These are phyloP conservation scores for Drosophila gaucha DNA, from an alignment of 2,888 invertebrate genomes.

Conservation along the genomic window DNA sequence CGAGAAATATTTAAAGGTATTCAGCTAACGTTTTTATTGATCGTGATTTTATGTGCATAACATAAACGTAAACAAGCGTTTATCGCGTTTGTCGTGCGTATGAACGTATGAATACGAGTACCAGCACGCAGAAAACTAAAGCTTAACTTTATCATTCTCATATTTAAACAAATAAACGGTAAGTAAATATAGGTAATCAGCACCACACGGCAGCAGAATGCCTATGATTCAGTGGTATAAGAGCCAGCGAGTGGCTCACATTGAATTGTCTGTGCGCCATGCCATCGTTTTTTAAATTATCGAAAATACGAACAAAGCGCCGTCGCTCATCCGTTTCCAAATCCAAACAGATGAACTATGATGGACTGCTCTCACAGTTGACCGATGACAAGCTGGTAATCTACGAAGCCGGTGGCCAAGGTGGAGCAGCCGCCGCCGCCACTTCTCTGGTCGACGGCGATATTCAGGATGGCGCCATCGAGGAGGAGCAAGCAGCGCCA, in stretches of 20 bases:
- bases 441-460: conserved; percentile 22
- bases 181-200: conserved; percentile 74
- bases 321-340: conserved; percentile 52
- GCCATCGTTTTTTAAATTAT: conserved; percentile 62
- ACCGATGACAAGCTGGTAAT: conserved; percentile 82
- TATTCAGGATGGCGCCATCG: conserved; percentile 72
- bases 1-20: not conserved
- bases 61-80: not conserved
- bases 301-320: conserved; percentile 65
- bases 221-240: conserved; percentile 60
- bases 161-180: conserved; percentile 80
- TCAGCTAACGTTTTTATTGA: not conserved
- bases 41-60: conserved; percentile 6
- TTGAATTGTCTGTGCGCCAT: conserved; percentile 45
- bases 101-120: conserved; percentile 42
- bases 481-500: conserved; percentile 79
- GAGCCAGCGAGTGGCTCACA: conserved; percentile 49
- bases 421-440: conserved; percentile 2
- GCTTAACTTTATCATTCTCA: conserved; percentile 75
- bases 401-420: conserved; percentile 59
- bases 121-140: conserved; percentile 59
- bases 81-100: conserved; percentile 23
- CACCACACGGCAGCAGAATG: conserved; percentile 46
- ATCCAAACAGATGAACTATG: conserved; percentile 83
- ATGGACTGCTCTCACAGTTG: conserved; percentile 83